Evolutionary conservation across 2,113 vertebrate genomes (phyloP).

Genomic region (Pseudorasbora parva): DNA sequence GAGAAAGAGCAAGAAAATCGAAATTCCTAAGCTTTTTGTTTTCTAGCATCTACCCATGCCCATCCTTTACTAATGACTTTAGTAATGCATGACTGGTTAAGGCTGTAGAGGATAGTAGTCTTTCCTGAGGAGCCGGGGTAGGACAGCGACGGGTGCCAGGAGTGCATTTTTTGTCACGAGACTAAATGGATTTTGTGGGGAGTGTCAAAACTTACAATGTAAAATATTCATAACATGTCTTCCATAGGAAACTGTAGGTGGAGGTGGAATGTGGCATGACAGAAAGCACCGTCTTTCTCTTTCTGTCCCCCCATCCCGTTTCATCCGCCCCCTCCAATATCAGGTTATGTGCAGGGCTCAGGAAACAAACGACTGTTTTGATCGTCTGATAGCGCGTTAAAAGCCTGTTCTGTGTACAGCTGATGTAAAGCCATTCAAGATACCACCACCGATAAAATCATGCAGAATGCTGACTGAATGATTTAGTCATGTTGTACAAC

Average conservation of each 20-base stretch:
- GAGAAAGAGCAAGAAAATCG: background rate
- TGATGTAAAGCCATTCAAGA: slow-evolving; percentile 15
- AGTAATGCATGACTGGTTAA: slow-evolving; percentile 33
- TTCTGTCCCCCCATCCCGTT: background rate
- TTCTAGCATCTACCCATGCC: slow-evolving; percentile 32
- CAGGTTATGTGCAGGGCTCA: background rate
- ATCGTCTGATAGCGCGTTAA: background rate
- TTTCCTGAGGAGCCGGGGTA: slow-evolving; percentile 18
- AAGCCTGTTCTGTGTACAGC: background rate
- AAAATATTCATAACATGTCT: slow-evolving; percentile 24
- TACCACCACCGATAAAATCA: background rate
- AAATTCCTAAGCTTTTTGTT: slow-evolving; percentile 33
- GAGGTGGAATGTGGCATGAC: slow-evolving; percentile 37
- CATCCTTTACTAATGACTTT: slow-evolving; percentile 20
- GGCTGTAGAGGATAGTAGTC: background rate
- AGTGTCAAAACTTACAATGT: slow-evolving; percentile 30
- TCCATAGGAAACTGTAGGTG: slow-evolving; percentile 21
- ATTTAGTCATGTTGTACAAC: background rate
- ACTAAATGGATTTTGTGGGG: background rate
- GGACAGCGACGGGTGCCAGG: background rate
- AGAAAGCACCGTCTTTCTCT: slow-evolving; percentile 15
- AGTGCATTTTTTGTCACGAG: slow-evolving; percentile 33
- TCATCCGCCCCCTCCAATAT: background rate
- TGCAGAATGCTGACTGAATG: background rate
- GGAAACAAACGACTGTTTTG: slow-evolving; percentile 13